Evolutionary conservation across 2,797 vertebrate genomes (phyloP), one percentile per base, ranked within the genome.

Genomic region (Loris lydekkerianus): DNA sequence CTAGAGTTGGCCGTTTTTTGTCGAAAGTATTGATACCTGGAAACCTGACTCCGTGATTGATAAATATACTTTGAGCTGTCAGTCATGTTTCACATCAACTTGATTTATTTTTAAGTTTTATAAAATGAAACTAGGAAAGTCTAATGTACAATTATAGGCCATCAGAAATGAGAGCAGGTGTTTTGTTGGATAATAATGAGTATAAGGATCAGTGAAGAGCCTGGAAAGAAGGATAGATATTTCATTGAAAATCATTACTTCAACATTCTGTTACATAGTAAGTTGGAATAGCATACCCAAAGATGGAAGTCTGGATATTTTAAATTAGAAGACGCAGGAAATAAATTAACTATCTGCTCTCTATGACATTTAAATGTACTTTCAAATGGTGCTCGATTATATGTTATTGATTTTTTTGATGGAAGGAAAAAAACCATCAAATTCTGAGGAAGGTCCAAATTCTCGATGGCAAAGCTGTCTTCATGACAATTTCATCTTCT

Each of bases 381-480:
- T 96, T 90, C 15, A 67, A 95, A 94, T 73, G 43, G 76, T 80
- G 27, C 7, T 91, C 61, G 75, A n/a, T 86, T 87, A 63, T 58
- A 73, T 63, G 25, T 56, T 93, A 85, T 72, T 84, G 60, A 84
- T 61, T 93, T 90, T 84, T 84, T 84, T 70, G 14, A 56, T 63
- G 27, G 25, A 34, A 86, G 46, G 23, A 85, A 88, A 63, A 78
- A 85, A 58, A n/a, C 56, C 10, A 70, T 89, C 60, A 86, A 77
- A 60, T 89, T 93, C 72, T 92, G 46, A 43, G 73, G 85, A 91
- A 93, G 37, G 72, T 76, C 17, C n/a, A 91, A 90, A 91, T 89
- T 70, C 56, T 27, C 53, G 27, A 91, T 58, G 72, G 67, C 17
- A 86, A 95, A 78, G 15, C 29, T 91, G 70, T 6, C 29, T 91